Base-by-base conservation (phyloP, 2,797 vertebrate species). In the Pteropus rufus region DNA sequence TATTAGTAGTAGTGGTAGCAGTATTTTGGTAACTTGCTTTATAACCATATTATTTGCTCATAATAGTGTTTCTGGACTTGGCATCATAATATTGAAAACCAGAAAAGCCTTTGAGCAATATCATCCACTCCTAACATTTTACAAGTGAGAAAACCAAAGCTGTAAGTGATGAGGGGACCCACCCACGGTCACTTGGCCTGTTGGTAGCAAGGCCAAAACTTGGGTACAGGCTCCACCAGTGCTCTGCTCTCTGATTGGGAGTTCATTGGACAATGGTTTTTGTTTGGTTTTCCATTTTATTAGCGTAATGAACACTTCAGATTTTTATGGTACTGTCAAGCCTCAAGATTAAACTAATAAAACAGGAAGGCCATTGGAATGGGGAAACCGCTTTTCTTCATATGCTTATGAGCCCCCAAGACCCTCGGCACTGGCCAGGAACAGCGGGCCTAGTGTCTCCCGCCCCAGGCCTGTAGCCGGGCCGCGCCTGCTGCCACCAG, bases 401-500 rank as follows among this genome's bases (percentile, higher is more conserved):
- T 1, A 41, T 4, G 14, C 52, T 39, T 1, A 0, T 21, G 21
- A 34, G 56, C n/a, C 3, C 19, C 0, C 0, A 5, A 2, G 44
- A 3, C 73, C 39, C 52, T 15, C 39, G 3, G 34, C 12, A 0
- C 1, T 26, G 39, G n/a, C 65, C 1, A 4, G 56, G 46, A 49
- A 2, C 0, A 0, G 21, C 21, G 23, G 39, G 41, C 41, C 41
- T 3, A 3, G 41, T 2, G 24, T 41, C 11, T 46, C 46, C 87
- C 0, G 39, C 46, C 76, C 70, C 0, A 0, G 34, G 39, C 88
- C 87, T 62, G 69, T 64, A 88, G 1, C 2, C 39, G 29, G 39
- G 88, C 89, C 52, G 39, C 31, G 91, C 89, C 64, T 90, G 75
- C 96, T 97, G 93, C 95, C 92, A 46, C 95, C 76, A 89, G 58